phyloP scores from a whole-genome alignment of 1,140 invertebrate genomes.

The Latrodectus geometricus region DNA sequence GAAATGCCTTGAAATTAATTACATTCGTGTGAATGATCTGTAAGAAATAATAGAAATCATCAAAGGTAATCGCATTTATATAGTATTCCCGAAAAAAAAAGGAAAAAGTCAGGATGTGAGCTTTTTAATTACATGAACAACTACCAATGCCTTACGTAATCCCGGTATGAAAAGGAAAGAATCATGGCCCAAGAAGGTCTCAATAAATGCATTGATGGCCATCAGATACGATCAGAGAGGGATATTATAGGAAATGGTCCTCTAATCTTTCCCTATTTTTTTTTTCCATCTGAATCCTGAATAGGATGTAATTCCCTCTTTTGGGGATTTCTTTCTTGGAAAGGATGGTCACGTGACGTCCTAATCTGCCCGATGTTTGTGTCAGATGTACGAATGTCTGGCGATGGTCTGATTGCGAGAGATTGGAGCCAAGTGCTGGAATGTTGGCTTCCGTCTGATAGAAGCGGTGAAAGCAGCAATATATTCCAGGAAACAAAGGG shows the following conservation, averaged over 20 bases:
- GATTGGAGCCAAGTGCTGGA: neutral
- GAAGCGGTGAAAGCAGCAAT: no score
- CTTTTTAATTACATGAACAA: no score
- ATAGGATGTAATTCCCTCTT: slow-evolving; percentile 11
- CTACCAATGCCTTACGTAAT: neutral
- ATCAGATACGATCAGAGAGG: slow-evolving; percentile 2
- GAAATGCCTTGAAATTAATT: no score
- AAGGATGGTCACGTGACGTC: slow-evolving; percentile 34
- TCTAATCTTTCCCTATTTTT: neutral
- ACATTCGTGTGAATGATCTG: no score
- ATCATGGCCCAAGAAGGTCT: neutral
- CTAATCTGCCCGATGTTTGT: slow-evolving; percentile 1
- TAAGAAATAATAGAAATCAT: no score
- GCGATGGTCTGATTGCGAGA: neutral
- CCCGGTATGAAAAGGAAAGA: neutral
- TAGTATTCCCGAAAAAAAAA: no score
- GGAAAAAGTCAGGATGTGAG: no score
- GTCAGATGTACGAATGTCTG: neutral
- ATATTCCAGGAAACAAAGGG: no score
- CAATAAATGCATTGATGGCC: slow-evolving; percentile 22
- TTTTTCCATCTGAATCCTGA: neutral
- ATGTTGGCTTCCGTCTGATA: neutral
- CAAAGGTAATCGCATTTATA: no score
- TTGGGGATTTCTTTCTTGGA: slow-evolving; percentile 3
- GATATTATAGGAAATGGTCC: neutral